Conservation (phyloP, 2,113 vertebrate species). For the Hoplias malabaricus region DNA sequence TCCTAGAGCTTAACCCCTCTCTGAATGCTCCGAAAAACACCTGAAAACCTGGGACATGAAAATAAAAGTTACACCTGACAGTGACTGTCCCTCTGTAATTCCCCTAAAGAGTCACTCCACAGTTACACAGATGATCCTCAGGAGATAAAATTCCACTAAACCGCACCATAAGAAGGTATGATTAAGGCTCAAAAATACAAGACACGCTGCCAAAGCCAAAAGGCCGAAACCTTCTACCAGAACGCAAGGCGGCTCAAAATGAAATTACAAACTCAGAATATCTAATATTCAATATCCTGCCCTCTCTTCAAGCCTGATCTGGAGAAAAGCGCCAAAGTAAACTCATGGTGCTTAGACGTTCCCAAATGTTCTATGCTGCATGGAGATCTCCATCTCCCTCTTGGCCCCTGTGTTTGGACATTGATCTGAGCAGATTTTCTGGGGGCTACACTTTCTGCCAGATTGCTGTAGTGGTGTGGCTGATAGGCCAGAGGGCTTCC, state of each 20-base stretch:
- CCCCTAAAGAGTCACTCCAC: neutral
- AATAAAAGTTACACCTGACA: neutral
- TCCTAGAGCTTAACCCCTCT: neutral
- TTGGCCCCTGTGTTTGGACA: conserved; percentile 34
- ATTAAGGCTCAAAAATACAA: neutral
- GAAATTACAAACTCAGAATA: conserved; percentile 49
- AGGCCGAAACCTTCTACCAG: conserved; percentile 33
- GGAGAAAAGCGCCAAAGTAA: conserved; percentile 56
- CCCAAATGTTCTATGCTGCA: conserved; percentile 47
- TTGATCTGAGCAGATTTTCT: conserved; percentile 54
- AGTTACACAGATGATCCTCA: neutral
- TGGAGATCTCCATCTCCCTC: conserved; percentile 51
- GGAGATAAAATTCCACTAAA: conserved; percentile 12
- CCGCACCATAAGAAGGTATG: neutral
- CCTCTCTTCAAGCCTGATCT: conserved; percentile 39
- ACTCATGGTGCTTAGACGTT: conserved; percentile 45
- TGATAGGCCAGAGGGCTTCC: conserved; percentile 41
- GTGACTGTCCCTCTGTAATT: neutral
- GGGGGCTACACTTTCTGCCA: conserved; percentile 41
- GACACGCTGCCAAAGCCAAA: conserved; percentile 27
- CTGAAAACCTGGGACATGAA: neutral
- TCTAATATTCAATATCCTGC: conserved; percentile 52
- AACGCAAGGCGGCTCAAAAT: conserved; percentile 29
- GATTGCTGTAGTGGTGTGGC: conserved; percentile 46
- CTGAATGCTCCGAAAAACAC: neutral